Percentiles rank a stretch among this genome's conserved stretches.
These are phyloP conservation scores for Eretmochelys imbricata DNA, from an alignment of 2,113 vertebrate genomes.

Conservation along the genomic window DNA sequence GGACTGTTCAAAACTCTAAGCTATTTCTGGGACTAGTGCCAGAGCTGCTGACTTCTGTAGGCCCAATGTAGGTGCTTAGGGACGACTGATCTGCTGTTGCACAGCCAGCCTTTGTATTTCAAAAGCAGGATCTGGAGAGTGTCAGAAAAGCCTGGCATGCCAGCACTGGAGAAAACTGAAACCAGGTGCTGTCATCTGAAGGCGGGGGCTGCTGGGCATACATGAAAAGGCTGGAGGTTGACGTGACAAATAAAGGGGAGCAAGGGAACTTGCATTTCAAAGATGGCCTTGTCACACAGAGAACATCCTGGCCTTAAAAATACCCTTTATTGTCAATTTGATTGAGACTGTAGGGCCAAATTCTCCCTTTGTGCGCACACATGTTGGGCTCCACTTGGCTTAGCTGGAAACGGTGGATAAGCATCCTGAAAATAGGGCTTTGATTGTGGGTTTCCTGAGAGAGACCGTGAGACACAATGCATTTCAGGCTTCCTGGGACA, in stretches of 20 bases:
- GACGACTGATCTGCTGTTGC: background rate
- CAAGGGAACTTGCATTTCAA: background rate
- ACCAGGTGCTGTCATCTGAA: background rate
- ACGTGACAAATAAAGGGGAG: background rate
- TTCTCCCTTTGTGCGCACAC: background rate
- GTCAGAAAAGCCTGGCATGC: background rate
- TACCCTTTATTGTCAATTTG: background rate
- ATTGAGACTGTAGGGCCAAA: background rate
- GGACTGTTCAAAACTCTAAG: background rate
- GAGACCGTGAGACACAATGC: background rate
- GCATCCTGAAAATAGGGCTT: background rate
- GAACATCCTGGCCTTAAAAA: background rate
- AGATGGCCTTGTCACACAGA: background rate
- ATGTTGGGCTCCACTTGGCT: background rate
- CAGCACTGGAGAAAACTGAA: background rate
- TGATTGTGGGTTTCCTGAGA: background rate
- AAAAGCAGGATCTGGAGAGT: background rate
- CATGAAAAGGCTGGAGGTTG: background rate
- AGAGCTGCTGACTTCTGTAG: background rate
- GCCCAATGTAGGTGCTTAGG: background rate
- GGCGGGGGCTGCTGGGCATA: background rate
- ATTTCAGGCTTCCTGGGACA: background rate
- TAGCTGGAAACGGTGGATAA: background rate
- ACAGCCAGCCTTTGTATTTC: background rate
- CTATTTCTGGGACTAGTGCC: background rate